A percentile compares a stretch with the other conserved stretches of the same genome.
Conservation (phyloP, 2,797 vertebrate genomes). For the Brachymystax lenok region DNA sequence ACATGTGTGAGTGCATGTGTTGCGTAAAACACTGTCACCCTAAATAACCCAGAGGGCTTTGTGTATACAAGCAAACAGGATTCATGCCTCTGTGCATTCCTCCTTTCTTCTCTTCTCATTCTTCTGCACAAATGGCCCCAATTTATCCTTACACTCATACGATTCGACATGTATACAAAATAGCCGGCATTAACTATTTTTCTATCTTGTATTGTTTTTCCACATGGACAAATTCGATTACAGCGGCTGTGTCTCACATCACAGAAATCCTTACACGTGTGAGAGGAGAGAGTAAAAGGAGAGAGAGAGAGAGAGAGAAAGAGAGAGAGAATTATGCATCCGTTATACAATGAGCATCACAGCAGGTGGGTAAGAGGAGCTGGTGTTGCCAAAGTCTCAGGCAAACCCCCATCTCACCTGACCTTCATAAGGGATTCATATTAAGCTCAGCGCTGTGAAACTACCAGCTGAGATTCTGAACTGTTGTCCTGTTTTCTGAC, state of each 20-base stretch:
- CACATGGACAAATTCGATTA: slow-evolving; percentile 77
- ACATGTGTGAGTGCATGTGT: neutral
- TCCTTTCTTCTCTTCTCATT: slow-evolving; percentile 12
- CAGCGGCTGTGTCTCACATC: slow-evolving; percentile 42
- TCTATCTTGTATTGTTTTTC: slow-evolving; percentile 74
- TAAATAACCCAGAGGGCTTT: slow-evolving; percentile 15
- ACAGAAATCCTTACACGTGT: slow-evolving; percentile 39
- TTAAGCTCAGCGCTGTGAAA: no score
- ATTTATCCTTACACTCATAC: slow-evolving; percentile 73
- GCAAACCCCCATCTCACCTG: neutral
- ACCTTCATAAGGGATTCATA: no score
- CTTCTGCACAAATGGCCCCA: slow-evolving; percentile 65
- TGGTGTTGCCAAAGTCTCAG: neutral
- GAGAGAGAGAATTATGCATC: slow-evolving; percentile 34
- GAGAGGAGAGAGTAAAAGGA: slow-evolving; percentile 3
- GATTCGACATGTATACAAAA: slow-evolving; percentile 80
- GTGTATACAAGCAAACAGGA: slow-evolving; percentile 6
- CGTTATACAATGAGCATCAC: slow-evolving; percentile 35
- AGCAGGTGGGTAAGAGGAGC: slow-evolving; percentile 20
- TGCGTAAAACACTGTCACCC: neutral
- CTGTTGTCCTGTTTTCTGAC: no score
- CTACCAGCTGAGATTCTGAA: no score
- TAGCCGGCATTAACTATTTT: slow-evolving; percentile 70
- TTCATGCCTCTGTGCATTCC: slow-evolving; percentile 31
- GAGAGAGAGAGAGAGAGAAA: slow-evolving; percentile 10